A percentile compares a stretch with the other conserved stretches of the same genome.
These are phyloP conservation scores for Parochlus steinenii DNA, from an alignment of 2,888 invertebrate genomes.

Conservation along the genomic window DNA sequence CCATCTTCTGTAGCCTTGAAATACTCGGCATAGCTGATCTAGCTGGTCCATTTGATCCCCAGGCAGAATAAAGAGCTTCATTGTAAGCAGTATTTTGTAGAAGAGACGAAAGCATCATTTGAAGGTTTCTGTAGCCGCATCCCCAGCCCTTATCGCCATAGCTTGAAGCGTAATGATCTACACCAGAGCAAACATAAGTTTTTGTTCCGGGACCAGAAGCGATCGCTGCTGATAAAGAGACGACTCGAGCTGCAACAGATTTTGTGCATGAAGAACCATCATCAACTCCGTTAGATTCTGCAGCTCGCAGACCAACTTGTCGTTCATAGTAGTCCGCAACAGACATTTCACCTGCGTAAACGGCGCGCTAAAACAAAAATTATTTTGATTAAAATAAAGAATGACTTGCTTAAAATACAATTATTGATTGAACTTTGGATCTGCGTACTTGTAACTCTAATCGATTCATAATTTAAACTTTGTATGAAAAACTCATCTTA, in stretches of 20 bases:
- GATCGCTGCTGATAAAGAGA: conserved; percentile 17
- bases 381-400: too few relatives aligned
- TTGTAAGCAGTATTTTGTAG: conserved; percentile 38
- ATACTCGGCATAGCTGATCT: conserved; percentile 67
- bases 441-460: too few relatives aligned
- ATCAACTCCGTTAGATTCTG: conserved; percentile 63
- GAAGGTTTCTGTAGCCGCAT: conserved; percentile 81
- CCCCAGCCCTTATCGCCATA: conserved; percentile 87
- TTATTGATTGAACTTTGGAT: too few relatives aligned
- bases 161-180: conserved; percentile 75
- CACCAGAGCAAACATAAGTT: conserved; percentile 59
- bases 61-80: conserved; percentile 32
- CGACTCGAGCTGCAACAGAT: conserved; percentile 26
- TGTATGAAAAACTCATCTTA: too few relatives aligned
- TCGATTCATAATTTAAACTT: too few relatives aligned
- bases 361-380: too few relatives aligned
- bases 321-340: conserved; percentile 74
- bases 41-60: conserved; percentile 34
- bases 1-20: conserved; percentile 64
- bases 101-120: conserved; percentile 78
- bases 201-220: conserved; percentile 31
- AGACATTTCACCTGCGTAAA: conserved; percentile 70
- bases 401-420: conserved; percentile 58
- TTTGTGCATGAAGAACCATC: conserved; percentile 67
- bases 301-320: conserved; percentile 55